A percentile compares a stretch with the other conserved stretches of the same genome.
Conservation (phyloP, 2,888 invertebrate genomes). For the Lymantria monacha region DNA sequence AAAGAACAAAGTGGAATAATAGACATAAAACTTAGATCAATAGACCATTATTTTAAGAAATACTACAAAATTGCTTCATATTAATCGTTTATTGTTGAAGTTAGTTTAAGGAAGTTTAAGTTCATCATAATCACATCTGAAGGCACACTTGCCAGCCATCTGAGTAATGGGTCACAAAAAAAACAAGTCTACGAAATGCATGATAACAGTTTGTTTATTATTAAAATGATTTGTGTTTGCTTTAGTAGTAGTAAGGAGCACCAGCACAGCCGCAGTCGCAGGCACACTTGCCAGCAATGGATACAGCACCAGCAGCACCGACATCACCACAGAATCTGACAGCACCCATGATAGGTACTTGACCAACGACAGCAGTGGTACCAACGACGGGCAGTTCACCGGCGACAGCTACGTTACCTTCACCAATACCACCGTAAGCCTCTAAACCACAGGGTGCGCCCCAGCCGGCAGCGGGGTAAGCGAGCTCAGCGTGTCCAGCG, state of each 20-base stretch:
- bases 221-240: neutral
- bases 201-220: no score
- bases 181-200: no score
- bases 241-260: neutral
- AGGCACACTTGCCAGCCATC: no score
- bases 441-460: neutral
- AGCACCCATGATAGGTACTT: slow-evolving; percentile 20
- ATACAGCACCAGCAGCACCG: neutral
- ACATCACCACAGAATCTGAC: slow-evolving; percentile 15
- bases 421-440: slow-evolving; percentile 12
- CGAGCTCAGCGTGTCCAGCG: neutral
- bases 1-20: no score
- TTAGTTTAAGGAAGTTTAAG: no score
- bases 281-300: slow-evolving; percentile 2
- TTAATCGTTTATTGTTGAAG: no score
- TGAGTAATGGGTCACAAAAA: no score
- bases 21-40: no score
- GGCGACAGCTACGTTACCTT: slow-evolving; percentile 19
- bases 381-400: slow-evolving; percentile 24
- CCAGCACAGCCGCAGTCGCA: neutral
- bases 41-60: no score
- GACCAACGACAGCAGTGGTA: slow-evolving; percentile 15
- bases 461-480: neutral
- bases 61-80: no score
- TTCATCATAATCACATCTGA: no score